Evolutionary conservation across 2,113 vertebrate genomes (phyloP).

Genomic region (Sclerurus mexicanus): DNA sequence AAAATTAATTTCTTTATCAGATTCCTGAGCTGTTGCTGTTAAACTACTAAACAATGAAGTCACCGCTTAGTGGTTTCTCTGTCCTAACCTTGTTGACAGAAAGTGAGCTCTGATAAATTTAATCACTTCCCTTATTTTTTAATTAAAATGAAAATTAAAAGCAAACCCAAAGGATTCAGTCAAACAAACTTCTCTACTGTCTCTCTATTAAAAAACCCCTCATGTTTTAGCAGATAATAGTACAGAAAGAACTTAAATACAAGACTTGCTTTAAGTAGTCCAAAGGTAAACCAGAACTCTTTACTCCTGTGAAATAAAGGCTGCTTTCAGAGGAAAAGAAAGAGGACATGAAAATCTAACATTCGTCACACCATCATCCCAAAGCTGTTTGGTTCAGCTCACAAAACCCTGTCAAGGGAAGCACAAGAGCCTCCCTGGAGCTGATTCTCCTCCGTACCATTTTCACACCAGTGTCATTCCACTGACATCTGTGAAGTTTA

Average conservation of each 20-base stretch:
- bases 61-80: neutral
- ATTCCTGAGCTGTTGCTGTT: neutral
- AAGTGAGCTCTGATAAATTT: neutral
- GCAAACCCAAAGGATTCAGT: neutral
- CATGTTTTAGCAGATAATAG: neutral
- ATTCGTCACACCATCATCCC: neutral
- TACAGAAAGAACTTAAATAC: neutral
- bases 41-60: neutral
- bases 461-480: neutral
- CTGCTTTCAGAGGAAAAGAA: neutral
- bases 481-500: neutral
- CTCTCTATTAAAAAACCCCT: neutral
- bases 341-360: neutral
- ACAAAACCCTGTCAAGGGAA: neutral
- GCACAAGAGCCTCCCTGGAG: neutral
- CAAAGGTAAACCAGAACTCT: neutral
- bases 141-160: neutral
- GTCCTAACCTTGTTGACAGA: neutral
- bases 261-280: neutral
- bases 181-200: neutral
- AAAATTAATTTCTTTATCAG: neutral
- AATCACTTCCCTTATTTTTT: neutral
- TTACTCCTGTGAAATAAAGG: neutral
- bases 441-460: neutral
- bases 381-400: neutral